phyloP scores from a whole-genome alignment of 2,113 vertebrate species.

The Dermatemys mawii region DNA sequence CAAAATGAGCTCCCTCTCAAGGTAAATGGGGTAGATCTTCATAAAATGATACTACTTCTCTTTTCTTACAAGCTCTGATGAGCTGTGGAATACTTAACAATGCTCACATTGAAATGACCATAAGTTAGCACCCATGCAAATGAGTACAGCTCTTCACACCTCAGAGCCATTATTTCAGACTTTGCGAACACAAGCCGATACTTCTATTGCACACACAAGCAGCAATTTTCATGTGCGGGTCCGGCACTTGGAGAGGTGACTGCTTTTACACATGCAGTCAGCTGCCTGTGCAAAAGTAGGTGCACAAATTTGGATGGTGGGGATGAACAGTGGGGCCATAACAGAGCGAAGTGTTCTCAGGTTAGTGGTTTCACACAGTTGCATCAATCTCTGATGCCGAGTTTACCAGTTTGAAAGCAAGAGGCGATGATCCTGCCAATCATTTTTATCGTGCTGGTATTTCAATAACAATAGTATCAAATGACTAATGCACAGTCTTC shows the following conservation, averaged over 20 bases:
- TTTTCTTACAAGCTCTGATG: neutral
- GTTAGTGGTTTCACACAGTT: neutral
- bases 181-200: neutral
- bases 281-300: neutral
- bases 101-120: neutral
- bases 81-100: neutral
- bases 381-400: neutral
- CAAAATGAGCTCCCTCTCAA: neutral
- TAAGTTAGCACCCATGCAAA: fast-evolving
- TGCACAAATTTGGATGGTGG: neutral
- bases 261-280: neutral
- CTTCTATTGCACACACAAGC: neutral
- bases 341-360: neutral
- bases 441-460: neutral
- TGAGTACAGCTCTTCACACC: neutral
- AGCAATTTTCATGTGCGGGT: neutral
- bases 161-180: neutral
- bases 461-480: neutral
- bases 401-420: neutral
- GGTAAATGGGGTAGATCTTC: neutral
- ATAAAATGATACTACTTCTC: fast-evolving
- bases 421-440: neutral
- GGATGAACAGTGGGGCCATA: neutral
- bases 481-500: fast-evolving
- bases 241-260: neutral